Percentiles rank a stretch among this genome's conserved stretches.
Evolutionary conservation across 1,140 invertebrate genomes (phyloP).

Genomic region (Belonocnema kinseyi): DNA sequence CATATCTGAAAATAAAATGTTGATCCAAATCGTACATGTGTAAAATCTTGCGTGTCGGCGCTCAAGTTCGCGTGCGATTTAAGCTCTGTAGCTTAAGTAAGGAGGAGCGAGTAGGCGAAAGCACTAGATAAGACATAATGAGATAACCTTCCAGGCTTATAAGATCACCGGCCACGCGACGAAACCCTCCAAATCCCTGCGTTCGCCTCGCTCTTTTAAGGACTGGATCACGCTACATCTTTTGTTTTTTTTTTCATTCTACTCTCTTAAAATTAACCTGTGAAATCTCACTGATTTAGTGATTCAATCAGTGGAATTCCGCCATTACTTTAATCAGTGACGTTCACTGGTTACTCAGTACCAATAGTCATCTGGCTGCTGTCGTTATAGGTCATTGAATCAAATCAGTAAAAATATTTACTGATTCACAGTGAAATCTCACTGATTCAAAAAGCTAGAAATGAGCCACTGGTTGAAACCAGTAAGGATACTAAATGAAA

Average conservation of each 20-base stretch:
- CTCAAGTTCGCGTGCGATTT: constrained; percentile 67
- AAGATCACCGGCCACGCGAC: constrained; percentile 73
- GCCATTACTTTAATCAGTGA: too few relatives aligned
- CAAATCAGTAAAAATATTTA: too few relatives aligned
- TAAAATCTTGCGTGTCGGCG: constrained; percentile 56
- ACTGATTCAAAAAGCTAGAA: too few relatives aligned
- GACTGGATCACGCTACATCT: constrained; percentile 50
- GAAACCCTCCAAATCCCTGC: constrained; percentile 73
- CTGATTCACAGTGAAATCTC: too few relatives aligned
- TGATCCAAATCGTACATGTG: constrained; percentile 43
- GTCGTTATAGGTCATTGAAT: too few relatives aligned
- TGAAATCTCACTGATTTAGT: too few relatives aligned
- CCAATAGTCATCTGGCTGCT: too few relatives aligned
- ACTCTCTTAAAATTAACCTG: too few relatives aligned
- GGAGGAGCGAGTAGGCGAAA: constrained; percentile 55
- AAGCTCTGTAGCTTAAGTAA: constrained; percentile 64
- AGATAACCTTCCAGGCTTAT: constrained; percentile 72
- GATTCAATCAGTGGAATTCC: too few relatives aligned
- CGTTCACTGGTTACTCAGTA: too few relatives aligned
- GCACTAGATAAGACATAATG: constrained; percentile 72
- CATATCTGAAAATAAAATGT: neutral
- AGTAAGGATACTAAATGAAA: too few relatives aligned
- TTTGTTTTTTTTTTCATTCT: constrained; percentile 27
- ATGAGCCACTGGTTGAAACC: too few relatives aligned
- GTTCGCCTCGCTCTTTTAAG: constrained; percentile 60